Evolutionary conservation across 2,888 invertebrate genomes (phyloP).

Genomic region (Junonia oenone): DNA sequence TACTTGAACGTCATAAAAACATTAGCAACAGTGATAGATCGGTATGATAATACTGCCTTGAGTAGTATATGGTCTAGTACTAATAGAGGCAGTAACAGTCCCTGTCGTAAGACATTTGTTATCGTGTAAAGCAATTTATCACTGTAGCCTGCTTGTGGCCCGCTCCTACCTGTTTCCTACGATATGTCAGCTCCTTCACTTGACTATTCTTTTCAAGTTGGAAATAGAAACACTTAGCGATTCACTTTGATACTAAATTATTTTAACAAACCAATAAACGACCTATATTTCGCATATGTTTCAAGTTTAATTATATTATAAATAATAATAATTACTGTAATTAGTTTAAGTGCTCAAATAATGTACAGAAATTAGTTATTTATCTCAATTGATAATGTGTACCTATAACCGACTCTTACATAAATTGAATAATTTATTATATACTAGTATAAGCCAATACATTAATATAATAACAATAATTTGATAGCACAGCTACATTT

Average conservation of each 20-base stretch:
- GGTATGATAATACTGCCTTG: not conserved
- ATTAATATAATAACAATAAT: slow-evolving; percentile 1
- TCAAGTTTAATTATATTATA: not conserved
- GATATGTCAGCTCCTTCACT: slow-evolving; percentile 24
- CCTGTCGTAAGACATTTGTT: slow-evolving; percentile 47
- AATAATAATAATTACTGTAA: not conserved
- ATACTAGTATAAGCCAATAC: not conserved
- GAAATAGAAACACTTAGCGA: slow-evolving; percentile 14
- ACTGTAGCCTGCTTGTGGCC: slow-evolving; percentile 43
- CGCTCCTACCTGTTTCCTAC: slow-evolving; percentile 36
- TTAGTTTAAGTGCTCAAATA: not conserved
- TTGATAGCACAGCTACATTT: slow-evolving; percentile 29
- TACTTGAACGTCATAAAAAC: not conserved
- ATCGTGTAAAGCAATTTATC: slow-evolving; percentile 59
- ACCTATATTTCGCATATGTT: not conserved
- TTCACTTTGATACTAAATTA: not conserved
- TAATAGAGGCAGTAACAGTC: slow-evolving; percentile 23
- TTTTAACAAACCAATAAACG: not conserved
- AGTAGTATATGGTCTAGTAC: slow-evolving; percentile 2
- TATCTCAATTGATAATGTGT: not conserved
- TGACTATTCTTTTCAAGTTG: slow-evolving; percentile 11
- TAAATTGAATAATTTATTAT: not conserved
- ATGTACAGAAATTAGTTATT: not conserved
- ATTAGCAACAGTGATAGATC: not conserved
- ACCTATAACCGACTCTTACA: not conserved